A percentile compares a stretch with the other conserved stretches of the same genome.
phyloP scores from a whole-genome alignment of 2,888 invertebrate genomes.

The Abrostola tripartita region DNA sequence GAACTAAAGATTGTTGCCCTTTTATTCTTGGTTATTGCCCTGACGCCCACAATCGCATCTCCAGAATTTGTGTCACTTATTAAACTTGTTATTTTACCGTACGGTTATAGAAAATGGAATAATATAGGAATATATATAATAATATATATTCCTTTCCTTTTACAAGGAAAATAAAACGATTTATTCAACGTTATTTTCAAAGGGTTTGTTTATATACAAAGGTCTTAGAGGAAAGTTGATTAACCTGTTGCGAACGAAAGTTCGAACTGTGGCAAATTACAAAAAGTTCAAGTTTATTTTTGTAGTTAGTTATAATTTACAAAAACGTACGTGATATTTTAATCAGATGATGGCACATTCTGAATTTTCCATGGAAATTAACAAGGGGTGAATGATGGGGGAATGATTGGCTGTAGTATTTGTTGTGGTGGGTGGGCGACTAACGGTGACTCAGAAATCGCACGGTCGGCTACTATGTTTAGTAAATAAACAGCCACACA shows the following conservation, averaged over 20 bases:
- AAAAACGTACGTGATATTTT: not conserved
- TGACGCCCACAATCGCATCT: constrained; percentile 27
- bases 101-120: not conserved
- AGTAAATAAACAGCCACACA: constrained; percentile 45
- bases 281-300: not conserved
- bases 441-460: constrained; percentile 40
- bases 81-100: constrained; percentile 19
- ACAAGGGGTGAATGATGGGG: not conserved
- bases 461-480: constrained; percentile 32
- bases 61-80: constrained; percentile 15
- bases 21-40: constrained; percentile 32
- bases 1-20: constrained; percentile 13
- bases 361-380: not conserved
- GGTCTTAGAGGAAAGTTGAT: constrained; percentile 9
- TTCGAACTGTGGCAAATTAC: not conserved
- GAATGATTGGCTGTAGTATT: constrained; percentile 13
- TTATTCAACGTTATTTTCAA: constrained; percentile 1
- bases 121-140: not conserved
- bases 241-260: constrained; percentile 6
- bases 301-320: not conserved
- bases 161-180: not conserved
- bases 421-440: constrained; percentile 26
- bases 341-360: not conserved
- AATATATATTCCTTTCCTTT: not conserved
- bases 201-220: constrained; percentile 6